These are phyloP conservation scores for Podarcis siculus DNA, from an alignment of 2,797 vertebrate genomes.

Conservation along the genomic window DNA sequence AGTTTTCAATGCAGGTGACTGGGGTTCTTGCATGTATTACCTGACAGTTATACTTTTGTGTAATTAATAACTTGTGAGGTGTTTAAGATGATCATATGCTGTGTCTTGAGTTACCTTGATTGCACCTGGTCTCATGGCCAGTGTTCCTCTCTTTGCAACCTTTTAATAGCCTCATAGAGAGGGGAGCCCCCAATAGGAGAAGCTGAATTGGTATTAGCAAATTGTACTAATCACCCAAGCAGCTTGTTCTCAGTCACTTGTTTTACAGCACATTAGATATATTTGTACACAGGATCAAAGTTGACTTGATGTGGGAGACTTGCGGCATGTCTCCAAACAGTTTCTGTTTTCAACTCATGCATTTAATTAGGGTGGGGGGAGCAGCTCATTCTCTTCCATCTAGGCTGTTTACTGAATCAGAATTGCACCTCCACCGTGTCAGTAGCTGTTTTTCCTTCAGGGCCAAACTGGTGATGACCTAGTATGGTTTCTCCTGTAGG, in stretches of 20 bases:
- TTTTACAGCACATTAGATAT: not conserved
- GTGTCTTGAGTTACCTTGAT: not conserved
- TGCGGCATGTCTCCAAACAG: not conserved
- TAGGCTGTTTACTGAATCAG: not conserved
- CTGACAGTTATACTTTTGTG: not conserved
- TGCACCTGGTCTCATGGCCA: not conserved
- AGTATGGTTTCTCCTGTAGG: not conserved
- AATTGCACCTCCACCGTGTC: not conserved
- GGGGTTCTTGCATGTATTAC: not conserved
- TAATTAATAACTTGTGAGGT: not conserved
- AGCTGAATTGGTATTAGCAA: conserved; percentile 8
- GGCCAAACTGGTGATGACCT: not conserved
- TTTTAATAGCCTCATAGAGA: not conserved
- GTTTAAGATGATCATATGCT: conserved; percentile 9
- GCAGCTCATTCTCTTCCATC: not conserved
- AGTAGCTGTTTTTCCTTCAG: not conserved
- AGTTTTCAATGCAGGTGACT: not conserved
- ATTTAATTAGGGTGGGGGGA: no score
- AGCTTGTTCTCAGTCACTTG: conserved; percentile 4
- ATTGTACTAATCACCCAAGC: conserved; percentile 11
- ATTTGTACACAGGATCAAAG: not conserved
- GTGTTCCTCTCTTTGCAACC: not conserved
- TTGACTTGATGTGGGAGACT: not conserved
- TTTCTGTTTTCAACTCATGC: not conserved
- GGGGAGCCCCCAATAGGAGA: not conserved